Evolutionary conservation across 2,888 invertebrate species (phyloP), one percentile per base, ranked within the genome.

Genomic region (Liodrosophila aerea): DNA sequence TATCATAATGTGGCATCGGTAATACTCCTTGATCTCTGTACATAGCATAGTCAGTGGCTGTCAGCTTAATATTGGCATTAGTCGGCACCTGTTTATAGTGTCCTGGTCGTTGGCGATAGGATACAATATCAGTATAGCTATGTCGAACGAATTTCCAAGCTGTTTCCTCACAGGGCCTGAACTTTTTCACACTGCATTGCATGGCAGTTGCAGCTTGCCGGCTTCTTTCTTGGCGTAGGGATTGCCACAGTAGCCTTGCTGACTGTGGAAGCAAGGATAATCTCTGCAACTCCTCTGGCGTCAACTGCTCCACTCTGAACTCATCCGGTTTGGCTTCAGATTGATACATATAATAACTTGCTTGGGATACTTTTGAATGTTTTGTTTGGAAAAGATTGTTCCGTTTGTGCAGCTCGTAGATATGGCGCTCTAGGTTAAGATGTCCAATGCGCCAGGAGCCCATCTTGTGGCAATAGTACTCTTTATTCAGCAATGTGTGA

Each of bases 41-140:
- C 7, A 36, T 33, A 1, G 51, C 57, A 43, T 51, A 68, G 1
- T 9, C 16, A 1, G 7, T 1, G 5, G 61, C 29, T 1, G 61
- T 61, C 5, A 65, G 2, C 5, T 22, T 12, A 1, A 66, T 31
- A 22, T 39, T 8, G 12, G 45, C 18, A 1, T 47, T 18, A 3
- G 7, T 18, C 3, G 65, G 61, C 13, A 66, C 36, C 7, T n/a
- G 1, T 4, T 50, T 11, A 5, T 47, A 65, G 1, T 44, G 31
- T 0, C 65, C 50, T 2, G 60, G 54, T 3, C 4, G 31, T 8
- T 22, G 12, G 27, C 12, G 7, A 8, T 65, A 31, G 1, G 16
- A 15, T 16, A 22, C n/a, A n/a, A 61, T 54, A n/a, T 66, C 36
- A 18, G 66, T 66, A n/a, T 66, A 66, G 36, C 66, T 52, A 16